Evolutionary conservation across 2,113 vertebrate species (phyloP).

Genomic region (Alectura lathami): DNA sequence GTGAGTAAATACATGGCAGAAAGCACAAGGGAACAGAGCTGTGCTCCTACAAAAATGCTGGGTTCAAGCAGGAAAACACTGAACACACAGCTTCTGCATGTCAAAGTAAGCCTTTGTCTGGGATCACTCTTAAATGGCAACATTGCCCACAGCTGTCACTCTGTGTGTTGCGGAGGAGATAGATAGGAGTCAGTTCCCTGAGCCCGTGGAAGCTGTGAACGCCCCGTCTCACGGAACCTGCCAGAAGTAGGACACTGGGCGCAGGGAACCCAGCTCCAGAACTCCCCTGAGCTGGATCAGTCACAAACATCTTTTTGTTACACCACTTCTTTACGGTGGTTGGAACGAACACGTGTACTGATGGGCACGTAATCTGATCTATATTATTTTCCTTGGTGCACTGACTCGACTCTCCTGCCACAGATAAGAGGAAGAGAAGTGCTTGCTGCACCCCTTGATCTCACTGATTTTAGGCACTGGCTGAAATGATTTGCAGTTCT

Average conservation of each 20-base stretch:
- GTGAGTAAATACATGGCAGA: neutral
- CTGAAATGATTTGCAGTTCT: neutral
- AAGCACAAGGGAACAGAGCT: neutral
- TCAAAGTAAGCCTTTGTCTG: neutral
- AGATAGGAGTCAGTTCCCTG: neutral
- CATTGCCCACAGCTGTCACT: neutral
- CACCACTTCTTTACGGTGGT: fast-evolving
- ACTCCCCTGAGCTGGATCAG: neutral
- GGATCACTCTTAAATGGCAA: neutral
- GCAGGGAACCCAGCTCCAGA: neutral
- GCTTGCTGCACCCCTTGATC: neutral
- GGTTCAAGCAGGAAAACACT: neutral
- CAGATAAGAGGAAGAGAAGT: neutral
- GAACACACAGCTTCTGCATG: neutral
- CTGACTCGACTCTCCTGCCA: neutral
- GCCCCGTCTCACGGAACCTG: neutral
- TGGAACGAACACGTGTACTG: neutral
- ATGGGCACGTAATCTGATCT: fast-evolving
- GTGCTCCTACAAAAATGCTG: neutral
- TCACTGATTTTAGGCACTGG: neutral
- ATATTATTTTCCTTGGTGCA: fast-evolving
- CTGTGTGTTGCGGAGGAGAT: neutral
- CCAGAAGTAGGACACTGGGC: neutral
- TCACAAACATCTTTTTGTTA: neutral
- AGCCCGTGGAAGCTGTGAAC: neutral